Conservation (phyloP, 2,113 vertebrate genomes). For the Paralichthys olivaceus region DNA sequence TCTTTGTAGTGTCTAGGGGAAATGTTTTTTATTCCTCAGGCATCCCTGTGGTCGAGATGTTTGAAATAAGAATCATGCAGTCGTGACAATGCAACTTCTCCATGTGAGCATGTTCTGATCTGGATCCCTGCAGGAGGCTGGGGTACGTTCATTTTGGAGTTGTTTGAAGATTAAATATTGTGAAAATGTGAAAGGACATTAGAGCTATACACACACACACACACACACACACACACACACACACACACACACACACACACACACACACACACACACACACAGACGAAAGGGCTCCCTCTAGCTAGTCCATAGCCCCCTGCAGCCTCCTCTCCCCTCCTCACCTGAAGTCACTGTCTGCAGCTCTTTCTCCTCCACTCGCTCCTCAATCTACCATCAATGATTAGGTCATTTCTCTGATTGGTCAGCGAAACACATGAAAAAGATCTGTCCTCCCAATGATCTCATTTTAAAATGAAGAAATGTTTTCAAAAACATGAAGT, state of each 20-base stretch:
- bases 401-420: too few relatives aligned
- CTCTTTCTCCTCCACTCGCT: constrained; percentile 7
- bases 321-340: constrained; percentile 14
- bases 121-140: neutral
- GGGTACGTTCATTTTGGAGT: neutral
- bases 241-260: constrained; percentile 24
- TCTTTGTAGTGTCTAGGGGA: constrained; percentile 49
- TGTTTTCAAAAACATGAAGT: too few relatives aligned
- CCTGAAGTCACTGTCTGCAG: neutral
- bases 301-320: constrained; percentile 50
- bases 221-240: neutral
- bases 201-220: neutral
- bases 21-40: constrained; percentile 34
- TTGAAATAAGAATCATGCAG: constrained; percentile 39
- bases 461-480: too few relatives aligned
- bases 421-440: too few relatives aligned
- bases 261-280: constrained; percentile 30
- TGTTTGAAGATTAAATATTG: neutral
- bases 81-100: constrained; percentile 29
- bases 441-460: too few relatives aligned
- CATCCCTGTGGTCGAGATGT: constrained; percentile 34
- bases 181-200: neutral
- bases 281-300: constrained; percentile 73
- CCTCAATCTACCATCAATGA: neutral
- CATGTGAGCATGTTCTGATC: constrained; percentile 6